Base-by-base conservation (phyloP, 92 coral and sea anemone species). In the Desmophyllum pertusum region DNA sequence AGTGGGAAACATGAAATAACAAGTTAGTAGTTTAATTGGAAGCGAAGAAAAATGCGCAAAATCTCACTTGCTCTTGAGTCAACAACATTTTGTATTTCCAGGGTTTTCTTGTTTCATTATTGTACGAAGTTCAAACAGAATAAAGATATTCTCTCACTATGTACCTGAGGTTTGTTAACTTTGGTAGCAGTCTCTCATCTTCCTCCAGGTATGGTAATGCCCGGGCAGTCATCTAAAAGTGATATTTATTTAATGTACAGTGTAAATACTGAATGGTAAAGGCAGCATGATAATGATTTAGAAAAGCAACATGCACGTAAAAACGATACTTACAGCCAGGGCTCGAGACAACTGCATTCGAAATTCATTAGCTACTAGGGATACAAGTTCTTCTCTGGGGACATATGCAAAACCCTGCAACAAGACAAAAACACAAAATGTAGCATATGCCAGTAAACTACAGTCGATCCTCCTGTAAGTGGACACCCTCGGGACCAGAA, bases 161-260 rank as follows among this genome's bases (percentile, higher is more conserved):
- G 14, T 85, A 96, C 99, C 99, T 96, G 25, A 96, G 92, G 83
- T 92, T 96, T 33, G 91, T 90, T 70, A 96, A 89, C 74, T 94
- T 94, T 73, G 99, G 99, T 41, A 96, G 79, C 66, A 96, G 86
- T 35, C 99, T 83, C 25, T 96, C 99, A 81, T 96, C 99, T 84
- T 96, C 99, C 48, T 94, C 99, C 42, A 96, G 86, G 62, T 96
- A 94, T 33, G 99, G 99, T 57, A 96, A 81, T 36, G 98, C 92
- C 55, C 98, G 81, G 30, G 98, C 99, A 21, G 99, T 96, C 86
- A 96, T 70, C 99, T 96, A 57, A 39, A 77, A 37, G 23, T 25
- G 38, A 43, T 17, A 70, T 13, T 14, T 37, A 63, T 8, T 37
- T 3, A n/a, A 17, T 2, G 2, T 0, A 80, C 73, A 29, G 13